Base-by-base conservation (phyloP, 2,797 vertebrate species). In the Nannoperca obscura region DNA sequence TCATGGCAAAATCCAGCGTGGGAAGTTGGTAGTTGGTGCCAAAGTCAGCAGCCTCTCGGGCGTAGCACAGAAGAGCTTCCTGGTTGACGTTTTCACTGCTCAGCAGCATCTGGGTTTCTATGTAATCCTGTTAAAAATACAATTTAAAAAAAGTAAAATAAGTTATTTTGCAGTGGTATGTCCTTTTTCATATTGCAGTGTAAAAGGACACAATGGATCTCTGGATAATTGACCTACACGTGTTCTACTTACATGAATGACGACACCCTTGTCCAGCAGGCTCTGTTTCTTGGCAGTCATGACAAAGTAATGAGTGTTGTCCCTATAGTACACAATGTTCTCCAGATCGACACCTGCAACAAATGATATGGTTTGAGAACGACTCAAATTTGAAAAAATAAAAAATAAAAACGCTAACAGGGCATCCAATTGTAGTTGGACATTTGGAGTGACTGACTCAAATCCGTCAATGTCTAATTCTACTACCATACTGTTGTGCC, bases 261-360 rank as follows among this genome's bases (percentile, higher is more conserved):
- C 96, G 75, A 99, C 98, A 53, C 97, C 97, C 90, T 99, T 99
- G 85, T 99, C 97, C 83, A 99, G 92, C 80, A 99, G 96, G 82
- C 97, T 98, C 91, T 99, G 98, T 69, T 99, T 99, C 94, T 99
- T 99, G 67, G 98, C 98, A 1, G 98, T 99, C 98, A 99, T 99
- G 78, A 99, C 98, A 89, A 99, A 99, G 90, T 99, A 99, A 89
- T 99, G 98, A 0, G 98, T 99, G 91, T 96, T 97, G 89, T 99
- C 98, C 88, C 95, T 99, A 81, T 99, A 99, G 92, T 99, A 99
- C 73, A 99, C 98, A 65, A 99, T 99, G 94, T 99, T 99, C 94
- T 99, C 98, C 67, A 99, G 93, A 86, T 99, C 98, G n/a, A 99
- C 95, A 79, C 98, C 98, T 99, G 84, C 50, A 90, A 86, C 36